phyloP scores from a whole-genome alignment of 2,797 vertebrate genomes.

The Pseudochirops cupreus region DNA sequence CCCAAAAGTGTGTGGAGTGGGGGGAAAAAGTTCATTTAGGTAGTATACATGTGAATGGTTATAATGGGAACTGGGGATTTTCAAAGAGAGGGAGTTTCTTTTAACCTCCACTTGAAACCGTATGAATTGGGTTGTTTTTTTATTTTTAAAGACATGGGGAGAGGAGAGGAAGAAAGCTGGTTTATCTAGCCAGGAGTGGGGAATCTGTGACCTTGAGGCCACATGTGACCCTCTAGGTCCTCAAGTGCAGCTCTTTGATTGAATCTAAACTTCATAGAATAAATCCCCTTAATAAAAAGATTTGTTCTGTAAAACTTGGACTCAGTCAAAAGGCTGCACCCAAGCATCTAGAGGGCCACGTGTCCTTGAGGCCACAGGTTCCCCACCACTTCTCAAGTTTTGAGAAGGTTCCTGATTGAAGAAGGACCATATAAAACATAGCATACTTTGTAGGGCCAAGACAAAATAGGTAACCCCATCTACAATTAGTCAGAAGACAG shows the following conservation, averaged over 20 bases:
- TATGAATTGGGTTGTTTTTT: not conserved
- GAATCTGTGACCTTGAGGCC: no score
- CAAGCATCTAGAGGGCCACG: no score
- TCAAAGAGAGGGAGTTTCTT: not conserved
- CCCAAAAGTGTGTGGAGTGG: not conserved
- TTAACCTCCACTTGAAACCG: not conserved
- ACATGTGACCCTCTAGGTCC: no score
- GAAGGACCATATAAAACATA: not conserved
- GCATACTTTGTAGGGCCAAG: not conserved
- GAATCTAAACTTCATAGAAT: no score
- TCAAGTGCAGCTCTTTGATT: no score
- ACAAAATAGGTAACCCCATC: not conserved
- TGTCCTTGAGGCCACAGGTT: no score
- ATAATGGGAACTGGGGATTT: not conserved
- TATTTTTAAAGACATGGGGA: not conserved
- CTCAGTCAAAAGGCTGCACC: no score
- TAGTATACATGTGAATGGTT: not conserved
- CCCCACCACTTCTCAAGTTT: not conserved
- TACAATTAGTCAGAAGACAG: not conserved
- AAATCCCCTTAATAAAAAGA: no score
- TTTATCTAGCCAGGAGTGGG: not conserved
- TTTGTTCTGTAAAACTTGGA: no score
- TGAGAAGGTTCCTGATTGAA: not conserved
- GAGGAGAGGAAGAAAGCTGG: not conserved
- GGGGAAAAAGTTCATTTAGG: not conserved